Evolutionary conservation across 2,888 invertebrate genomes (phyloP), one percentile per base, ranked within the genome.

Genomic region (Netelia melanura): DNA sequence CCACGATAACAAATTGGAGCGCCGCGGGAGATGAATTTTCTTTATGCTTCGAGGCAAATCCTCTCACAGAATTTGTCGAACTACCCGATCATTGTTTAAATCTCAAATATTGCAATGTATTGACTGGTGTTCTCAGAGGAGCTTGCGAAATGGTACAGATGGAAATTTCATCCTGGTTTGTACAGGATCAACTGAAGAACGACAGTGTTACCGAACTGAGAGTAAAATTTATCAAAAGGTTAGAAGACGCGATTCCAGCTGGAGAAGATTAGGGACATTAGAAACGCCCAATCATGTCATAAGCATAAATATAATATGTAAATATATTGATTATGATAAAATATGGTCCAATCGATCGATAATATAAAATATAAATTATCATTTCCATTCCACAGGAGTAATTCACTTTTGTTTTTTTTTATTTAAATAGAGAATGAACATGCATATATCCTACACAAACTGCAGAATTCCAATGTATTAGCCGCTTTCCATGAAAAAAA

Each of bases 71-170:
- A 94, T 98, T 99, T 95, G 99, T 99, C 0, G 99, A 99, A 94
- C 95, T 99, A 92, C 99, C 99, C 0, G 96, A 97, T 87, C 96
- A 97, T 90, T 96, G 96, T 90, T 96, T 96, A 85, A 96, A 96
- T 86, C 95, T 99, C 17, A 98, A 98, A 92, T 99, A 99, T 93
- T 98, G 98, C 88, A 98, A 98, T 89, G 95, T 99, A 84, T 95
- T 99, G 70, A 98, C 98, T 84, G 99, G 99, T 0, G 96, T 97
- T 44, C 96, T 98, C 79, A 95, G 99, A 85, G 99, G 99, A 21
- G 99, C 99, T 9, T 95, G 99, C 90, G 99, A 99, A 95, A 99
- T 99, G 98, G 99, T 99, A 58, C 99, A 99, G 93, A 95, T 99
- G 93, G 99, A 99, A 94, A 98, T 99, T 6, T 97, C 97, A 91